Evolutionary conservation across 2,888 invertebrate species (phyloP).

Genomic region (Hylaea fasciaria): DNA sequence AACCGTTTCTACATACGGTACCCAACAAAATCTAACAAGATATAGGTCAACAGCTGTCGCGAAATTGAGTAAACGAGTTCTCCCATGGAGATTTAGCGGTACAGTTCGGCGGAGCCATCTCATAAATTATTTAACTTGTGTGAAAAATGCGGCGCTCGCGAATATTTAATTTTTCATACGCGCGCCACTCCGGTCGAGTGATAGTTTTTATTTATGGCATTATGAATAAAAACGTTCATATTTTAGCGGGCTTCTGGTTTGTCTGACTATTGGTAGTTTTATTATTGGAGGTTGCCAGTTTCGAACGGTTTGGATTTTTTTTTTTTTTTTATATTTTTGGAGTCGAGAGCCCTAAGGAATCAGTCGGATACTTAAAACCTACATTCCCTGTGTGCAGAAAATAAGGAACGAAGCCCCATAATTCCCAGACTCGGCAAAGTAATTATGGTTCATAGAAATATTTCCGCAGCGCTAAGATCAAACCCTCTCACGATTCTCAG

Average conservation of each 20-base stretch:
- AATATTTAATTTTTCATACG: conserved; percentile 39
- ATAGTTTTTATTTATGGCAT: conserved; percentile 36
- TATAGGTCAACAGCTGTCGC: conserved; percentile 41
- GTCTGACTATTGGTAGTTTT: conserved; percentile 13
- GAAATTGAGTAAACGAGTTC: conserved; percentile 38
- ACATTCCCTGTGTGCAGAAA: no score
- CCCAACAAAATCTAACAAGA: conserved; percentile 34
- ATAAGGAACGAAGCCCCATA: no score
- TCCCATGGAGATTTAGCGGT: conserved; percentile 35
- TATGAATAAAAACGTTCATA: conserved; percentile 16
- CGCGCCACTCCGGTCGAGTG: conserved; percentile 33
- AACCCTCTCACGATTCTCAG: no score
- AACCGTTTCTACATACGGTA: conserved; percentile 23
- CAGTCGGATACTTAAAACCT: no score
- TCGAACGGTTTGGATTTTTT: background rate
- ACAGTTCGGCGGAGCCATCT: conserved; percentile 30
- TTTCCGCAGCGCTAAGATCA: no score
- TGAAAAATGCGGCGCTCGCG: conserved; percentile 34
- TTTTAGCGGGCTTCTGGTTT: conserved; percentile 17
- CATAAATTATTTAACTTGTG: conserved; percentile 42
- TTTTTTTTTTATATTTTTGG: background rate
- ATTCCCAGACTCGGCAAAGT: no score
- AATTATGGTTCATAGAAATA: no score
- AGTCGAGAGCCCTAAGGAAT: background rate
- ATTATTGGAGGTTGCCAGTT: no score